A percentile compares a stretch with the other conserved stretches of the same genome.
These are phyloP conservation scores for Theropithecus gelada DNA, from an alignment of 2,113 vertebrate genomes.

Conservation along the genomic window DNA sequence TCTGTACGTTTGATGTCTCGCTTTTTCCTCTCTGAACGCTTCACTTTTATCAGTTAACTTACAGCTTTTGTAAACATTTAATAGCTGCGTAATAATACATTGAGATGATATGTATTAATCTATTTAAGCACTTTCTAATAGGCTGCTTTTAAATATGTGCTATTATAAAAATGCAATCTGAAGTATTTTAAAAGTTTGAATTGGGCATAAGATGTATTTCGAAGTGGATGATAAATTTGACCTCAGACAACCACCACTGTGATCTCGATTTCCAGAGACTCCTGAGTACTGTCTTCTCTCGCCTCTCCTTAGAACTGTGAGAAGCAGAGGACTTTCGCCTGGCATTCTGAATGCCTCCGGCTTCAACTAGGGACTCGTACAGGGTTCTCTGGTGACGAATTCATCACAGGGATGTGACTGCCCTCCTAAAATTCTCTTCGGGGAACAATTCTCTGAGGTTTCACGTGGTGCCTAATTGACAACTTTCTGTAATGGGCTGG, in stretches of 20 bases:
- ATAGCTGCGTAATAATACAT: background rate
- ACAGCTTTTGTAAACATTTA: background rate
- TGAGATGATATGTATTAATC: background rate
- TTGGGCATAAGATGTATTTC: background rate
- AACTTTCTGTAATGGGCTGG: slow-evolving; percentile 77
- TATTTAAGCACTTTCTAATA: background rate
- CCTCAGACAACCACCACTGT: no score
- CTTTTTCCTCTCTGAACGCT: background rate
- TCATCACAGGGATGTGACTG: slow-evolving; percentile 46
- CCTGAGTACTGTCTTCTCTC: accelerated
- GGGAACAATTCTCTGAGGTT: slow-evolving; percentile 70
- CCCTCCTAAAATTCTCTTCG: slow-evolving; percentile 75
- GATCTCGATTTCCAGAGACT: background rate
- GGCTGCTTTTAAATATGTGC: background rate
- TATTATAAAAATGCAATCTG: background rate
- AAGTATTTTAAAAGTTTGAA: background rate
- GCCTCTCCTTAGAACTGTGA: background rate
- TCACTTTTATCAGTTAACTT: background rate
- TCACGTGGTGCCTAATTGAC: slow-evolving; percentile 74
- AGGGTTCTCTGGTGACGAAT: background rate
- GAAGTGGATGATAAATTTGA: background rate
- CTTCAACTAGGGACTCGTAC: slow-evolving; percentile 1
- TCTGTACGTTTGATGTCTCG: background rate
- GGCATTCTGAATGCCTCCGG: accelerated
- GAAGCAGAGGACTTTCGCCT: accelerated